These are phyloP conservation scores for Oreonectes daqikongensis DNA, from an alignment of 2,797 vertebrate species.

Conservation along the genomic window DNA sequence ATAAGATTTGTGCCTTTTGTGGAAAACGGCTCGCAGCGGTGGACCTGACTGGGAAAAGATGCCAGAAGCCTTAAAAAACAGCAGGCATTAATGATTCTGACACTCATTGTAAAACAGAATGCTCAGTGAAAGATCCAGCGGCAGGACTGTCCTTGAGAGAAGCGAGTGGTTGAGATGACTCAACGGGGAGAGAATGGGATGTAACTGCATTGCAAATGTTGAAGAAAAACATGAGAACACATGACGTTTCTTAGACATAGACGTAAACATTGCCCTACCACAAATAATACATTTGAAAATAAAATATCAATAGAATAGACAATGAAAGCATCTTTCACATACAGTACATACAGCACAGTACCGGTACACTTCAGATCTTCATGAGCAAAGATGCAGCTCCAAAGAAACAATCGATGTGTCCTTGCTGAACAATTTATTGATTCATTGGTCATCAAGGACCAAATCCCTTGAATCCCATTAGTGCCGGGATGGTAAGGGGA, in stretches of 20 bases:
- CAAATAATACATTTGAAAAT: neutral
- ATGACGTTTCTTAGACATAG: neutral
- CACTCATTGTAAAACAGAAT: slow-evolving; percentile 32
- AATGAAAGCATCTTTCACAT: neutral
- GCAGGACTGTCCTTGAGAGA: slow-evolving; percentile 2
- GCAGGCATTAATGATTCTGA: slow-evolving; percentile 26
- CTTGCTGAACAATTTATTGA: slow-evolving; percentile 59
- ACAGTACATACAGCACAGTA: neutral
- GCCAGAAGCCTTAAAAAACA: neutral
- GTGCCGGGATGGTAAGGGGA: slow-evolving; percentile 2
- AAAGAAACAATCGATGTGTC: slow-evolving; percentile 36
- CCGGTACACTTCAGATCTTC: neutral
- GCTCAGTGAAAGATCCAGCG: slow-evolving; percentile 12
- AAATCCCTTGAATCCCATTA: slow-evolving; percentile 38
- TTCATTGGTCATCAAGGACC: slow-evolving; percentile 60
- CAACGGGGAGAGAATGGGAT: neutral
- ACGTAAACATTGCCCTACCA: neutral
- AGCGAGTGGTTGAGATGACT: slow-evolving; percentile 28
- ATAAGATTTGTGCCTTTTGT: slow-evolving; percentile 9
- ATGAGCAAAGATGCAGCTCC: neutral
- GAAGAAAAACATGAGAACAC: neutral
- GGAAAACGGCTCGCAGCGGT: slow-evolving; percentile 28
- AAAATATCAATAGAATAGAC: neutral
- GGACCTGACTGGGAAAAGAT: slow-evolving; percentile 48
- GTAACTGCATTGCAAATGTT: neutral